Conservation (phyloP, 2,797 vertebrate genomes). For the Enteromius mattozi region DNA sequence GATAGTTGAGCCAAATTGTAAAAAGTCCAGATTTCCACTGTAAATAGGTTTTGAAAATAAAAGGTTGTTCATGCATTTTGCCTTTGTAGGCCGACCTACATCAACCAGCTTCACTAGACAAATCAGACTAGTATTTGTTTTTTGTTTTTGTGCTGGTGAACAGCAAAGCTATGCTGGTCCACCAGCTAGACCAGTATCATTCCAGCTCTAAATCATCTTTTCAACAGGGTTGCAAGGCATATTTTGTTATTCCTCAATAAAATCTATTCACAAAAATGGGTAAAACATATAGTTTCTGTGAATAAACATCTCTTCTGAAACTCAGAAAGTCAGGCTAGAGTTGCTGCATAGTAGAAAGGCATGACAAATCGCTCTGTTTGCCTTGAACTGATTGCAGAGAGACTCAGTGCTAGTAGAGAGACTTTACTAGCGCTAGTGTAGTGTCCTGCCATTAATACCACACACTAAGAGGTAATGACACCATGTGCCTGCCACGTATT, state of each 20-base stretch:
- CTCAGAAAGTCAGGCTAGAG: slow-evolving; percentile 49
- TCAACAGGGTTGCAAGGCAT: not conserved
- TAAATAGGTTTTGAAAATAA: not conserved
- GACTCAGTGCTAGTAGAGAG: slow-evolving; percentile 48
- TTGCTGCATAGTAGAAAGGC: slow-evolving; percentile 76
- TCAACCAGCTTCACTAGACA: not conserved
- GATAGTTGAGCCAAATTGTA: not conserved
- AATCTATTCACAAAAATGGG: not conserved
- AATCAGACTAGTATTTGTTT: not conserved
- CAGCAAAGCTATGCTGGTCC: slow-evolving; percentile 13
- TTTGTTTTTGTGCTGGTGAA: not conserved
- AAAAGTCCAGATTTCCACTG: not conserved
- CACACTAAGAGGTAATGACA: slow-evolving; percentile 73
- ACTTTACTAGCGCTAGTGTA: not conserved
- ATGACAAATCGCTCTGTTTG: slow-evolving; percentile 65
- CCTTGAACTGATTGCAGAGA: slow-evolving; percentile 33
- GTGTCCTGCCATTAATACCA: slow-evolving; percentile 54
- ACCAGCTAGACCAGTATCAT: slow-evolving; percentile 23
- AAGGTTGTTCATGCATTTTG: not conserved
- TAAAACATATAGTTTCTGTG: not conserved
- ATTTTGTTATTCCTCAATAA: slow-evolving; percentile 6
- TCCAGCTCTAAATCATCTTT: slow-evolving; percentile 13
- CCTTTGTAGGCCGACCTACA: not conserved
- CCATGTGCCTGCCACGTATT: slow-evolving; percentile 66
- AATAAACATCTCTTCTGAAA: slow-evolving; percentile 15